Conservation (phyloP, 2,888 invertebrate genomes). For the Eledona agricola region DNA sequence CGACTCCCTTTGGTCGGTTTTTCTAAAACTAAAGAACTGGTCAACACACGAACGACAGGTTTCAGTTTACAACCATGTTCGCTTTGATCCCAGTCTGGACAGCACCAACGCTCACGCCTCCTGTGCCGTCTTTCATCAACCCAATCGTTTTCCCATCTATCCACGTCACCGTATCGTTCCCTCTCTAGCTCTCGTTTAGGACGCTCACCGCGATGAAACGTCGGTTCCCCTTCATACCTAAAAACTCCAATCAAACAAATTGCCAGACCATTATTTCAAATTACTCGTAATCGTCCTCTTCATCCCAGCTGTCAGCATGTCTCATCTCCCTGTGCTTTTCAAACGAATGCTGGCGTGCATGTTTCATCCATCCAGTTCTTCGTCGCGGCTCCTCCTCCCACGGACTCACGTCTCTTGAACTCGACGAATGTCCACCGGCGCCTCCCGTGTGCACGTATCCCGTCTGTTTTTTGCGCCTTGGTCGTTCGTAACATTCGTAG, state of each 20-base stretch:
- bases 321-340: constrained; percentile 66
- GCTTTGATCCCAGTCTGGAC: constrained; percentile 66
- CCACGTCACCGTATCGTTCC: constrained; percentile 49
- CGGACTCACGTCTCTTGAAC: constrained; percentile 79
- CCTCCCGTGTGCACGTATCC: constrained; percentile 51
- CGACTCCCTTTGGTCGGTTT: constrained; percentile 51
- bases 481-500: constrained; percentile 59
- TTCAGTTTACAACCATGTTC: constrained; percentile 59
- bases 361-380: constrained; percentile 59
- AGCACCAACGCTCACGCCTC: constrained; percentile 57
- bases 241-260: neutral
- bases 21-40: constrained; percentile 47
- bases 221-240: constrained; percentile 60
- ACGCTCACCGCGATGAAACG: constrained; percentile 52
- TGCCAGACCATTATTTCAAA: constrained; percentile 46
- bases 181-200: constrained; percentile 48
- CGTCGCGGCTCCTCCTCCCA: constrained; percentile 76
- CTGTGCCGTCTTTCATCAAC: constrained; percentile 51
- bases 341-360: constrained; percentile 57
- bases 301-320: constrained; percentile 65
- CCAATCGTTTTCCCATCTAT: constrained; percentile 55
- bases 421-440: constrained; percentile 67
- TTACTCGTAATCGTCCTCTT: constrained; percentile 78
- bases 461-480: constrained; percentile 52
- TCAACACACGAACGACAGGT: constrained; percentile 9